Evolutionary conservation across 2,797 vertebrate genomes (phyloP), one percentile per base, ranked within the genome.

Genomic region (Microctenopoma lineatum): DNA sequence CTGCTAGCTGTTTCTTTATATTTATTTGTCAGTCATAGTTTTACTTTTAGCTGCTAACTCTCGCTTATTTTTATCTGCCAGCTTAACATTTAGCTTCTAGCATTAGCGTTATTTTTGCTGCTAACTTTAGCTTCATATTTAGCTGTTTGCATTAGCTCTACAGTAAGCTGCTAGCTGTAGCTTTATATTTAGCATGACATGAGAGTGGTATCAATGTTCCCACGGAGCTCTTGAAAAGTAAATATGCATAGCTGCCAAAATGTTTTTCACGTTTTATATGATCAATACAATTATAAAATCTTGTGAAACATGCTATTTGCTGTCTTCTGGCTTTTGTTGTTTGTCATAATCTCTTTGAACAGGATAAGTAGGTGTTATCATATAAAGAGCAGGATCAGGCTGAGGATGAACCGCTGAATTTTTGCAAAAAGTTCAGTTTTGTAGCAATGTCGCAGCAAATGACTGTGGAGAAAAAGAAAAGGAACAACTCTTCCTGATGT

Each of bases 401-500:
- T 58, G 21, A 59, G 47, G 57, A 56, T 18, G 70, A 77, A 29
- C 55, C 61, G 65, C 59, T 29, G 66, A 74, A 44, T 76, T 44
- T 60, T 29, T 57, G 52, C 1, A 55, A 25, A n/a, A 70, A 68
- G 34, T 21, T 53, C 74, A 55, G 62, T 83, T 77, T 77, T 26
- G 62, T 32, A 32, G 29, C 29, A 27, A 53, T 1, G 41, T 70
- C 59, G 67, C 10, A 29, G 66, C 58, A 54, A 78, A 80, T 12
- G 47, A 73, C 73, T 80, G 70, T 79, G 76, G 70, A 34, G 5
- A 59, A 61, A n/a, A 38, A 42, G 47, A 50, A 66, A 59, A 63
- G 14, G 9, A 15, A 44, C 61, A 76, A 83, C 78, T 69, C 69
- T 83, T 88, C 72, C 68, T 83, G 85, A 74, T 80, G 68, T 70